A percentile compares a stretch with the other conserved stretches of the same genome.
These are phyloP conservation scores for Loris lydekkerianus DNA, from an alignment of 2,797 vertebrate species.

Conservation along the genomic window DNA sequence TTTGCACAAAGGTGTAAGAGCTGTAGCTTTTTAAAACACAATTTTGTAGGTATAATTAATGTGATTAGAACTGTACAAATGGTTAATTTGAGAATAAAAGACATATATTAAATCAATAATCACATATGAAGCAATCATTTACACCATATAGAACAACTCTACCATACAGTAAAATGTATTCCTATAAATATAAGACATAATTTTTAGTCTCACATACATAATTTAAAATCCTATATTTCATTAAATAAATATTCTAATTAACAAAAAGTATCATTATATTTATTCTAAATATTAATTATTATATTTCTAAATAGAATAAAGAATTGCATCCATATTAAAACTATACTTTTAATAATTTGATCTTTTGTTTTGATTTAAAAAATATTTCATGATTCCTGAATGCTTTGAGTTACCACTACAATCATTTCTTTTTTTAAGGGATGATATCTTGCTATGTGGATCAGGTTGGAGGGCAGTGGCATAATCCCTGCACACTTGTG, in stretches of 20 bases:
- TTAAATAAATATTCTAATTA: constrained; percentile 47
- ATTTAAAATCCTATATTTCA: background rate
- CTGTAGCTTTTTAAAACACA: background rate
- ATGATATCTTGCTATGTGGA: background rate
- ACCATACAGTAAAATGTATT: background rate
- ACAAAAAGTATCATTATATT: background rate
- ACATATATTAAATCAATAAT: background rate
- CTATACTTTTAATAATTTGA: background rate
- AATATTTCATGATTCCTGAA: background rate
- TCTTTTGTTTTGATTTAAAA: background rate
- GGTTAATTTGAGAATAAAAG: background rate
- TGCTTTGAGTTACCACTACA: background rate
- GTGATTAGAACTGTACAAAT: background rate
- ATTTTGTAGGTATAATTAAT: constrained; percentile 2
- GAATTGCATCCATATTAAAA: background rate
- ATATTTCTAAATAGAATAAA: background rate
- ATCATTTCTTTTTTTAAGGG: background rate
- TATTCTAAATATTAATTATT: background rate
- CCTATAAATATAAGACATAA: background rate
- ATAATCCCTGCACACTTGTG: background rate
- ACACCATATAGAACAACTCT: background rate
- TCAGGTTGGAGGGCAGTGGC: background rate
- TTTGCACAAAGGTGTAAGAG: background rate
- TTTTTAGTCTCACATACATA: background rate
- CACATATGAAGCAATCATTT: background rate